Conservation (phyloP, 23 tunicate genomes). For the Corella eumyota region DNA sequence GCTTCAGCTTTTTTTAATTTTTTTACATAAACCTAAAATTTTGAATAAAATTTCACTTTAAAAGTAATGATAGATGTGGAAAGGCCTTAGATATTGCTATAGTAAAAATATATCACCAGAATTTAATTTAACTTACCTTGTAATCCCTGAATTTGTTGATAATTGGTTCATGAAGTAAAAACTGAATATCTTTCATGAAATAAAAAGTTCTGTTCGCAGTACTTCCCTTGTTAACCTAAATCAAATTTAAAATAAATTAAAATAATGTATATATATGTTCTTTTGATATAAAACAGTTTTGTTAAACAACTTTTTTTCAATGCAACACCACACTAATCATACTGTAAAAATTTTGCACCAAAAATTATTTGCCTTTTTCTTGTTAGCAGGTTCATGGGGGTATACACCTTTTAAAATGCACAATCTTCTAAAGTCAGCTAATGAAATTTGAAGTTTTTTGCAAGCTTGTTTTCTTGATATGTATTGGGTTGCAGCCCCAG, state of each 20-base stretch:
- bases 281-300: background rate
- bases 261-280: background rate
- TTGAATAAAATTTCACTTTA: no score
- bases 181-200: conserved; percentile 96
- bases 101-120: background rate
- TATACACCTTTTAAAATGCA: conserved; percentile 96
- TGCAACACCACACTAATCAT: no score
- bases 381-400: conserved; percentile 85
- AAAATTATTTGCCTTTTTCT: conserved; percentile 98
- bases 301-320: background rate
- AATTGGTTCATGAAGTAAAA: conserved; percentile 87
- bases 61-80: no score
- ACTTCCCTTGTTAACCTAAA: conserved; percentile 89
- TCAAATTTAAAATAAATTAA: background rate
- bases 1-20: conserved; percentile 73
- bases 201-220: conserved; percentile 89
- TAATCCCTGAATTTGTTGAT: conserved; percentile 86
- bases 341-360: no score
- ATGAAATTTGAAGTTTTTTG: conserved; percentile 66
- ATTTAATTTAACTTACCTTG: conserved; percentile 32
- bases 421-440: conserved; percentile 92
- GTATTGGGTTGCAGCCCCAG: conserved; percentile 97
- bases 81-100: no score
- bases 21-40: conserved; percentile 53
- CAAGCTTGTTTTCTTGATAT: conserved; percentile 89